phyloP scores from a whole-genome alignment of 1,140 invertebrate species.

The Neodiprion lecontei region DNA sequence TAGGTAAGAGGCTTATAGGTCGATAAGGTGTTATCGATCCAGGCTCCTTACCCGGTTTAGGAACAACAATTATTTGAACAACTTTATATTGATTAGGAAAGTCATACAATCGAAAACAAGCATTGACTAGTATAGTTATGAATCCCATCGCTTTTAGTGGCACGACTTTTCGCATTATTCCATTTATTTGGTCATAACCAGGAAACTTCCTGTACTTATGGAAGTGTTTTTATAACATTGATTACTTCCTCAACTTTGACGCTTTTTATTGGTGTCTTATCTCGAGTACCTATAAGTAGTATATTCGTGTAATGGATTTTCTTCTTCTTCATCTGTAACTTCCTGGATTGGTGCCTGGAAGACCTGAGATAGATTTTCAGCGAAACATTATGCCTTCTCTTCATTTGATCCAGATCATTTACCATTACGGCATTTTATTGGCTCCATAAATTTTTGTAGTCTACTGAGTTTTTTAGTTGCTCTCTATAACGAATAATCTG shows the following conservation, averaged over 20 bases:
- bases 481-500: constrained; percentile 36
- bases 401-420: background rate
- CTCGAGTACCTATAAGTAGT: constrained; percentile 2
- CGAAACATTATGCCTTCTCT: background rate
- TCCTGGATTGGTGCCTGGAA: constrained; percentile 21
- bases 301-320: background rate
- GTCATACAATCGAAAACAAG: constrained; percentile 16
- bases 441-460: constrained; percentile 27
- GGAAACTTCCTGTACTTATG: constrained; percentile 25
- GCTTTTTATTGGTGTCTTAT: constrained; percentile 17
- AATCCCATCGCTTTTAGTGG: constrained; percentile 26
- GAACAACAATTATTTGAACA: constrained; percentile 44
- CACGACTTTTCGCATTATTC: constrained; percentile 26
- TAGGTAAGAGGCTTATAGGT: constrained; percentile 43
- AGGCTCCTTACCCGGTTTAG: constrained; percentile 34
- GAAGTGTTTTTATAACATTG: background rate
- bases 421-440: constrained; percentile 14
- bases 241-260: constrained; percentile 15
- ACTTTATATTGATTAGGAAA: constrained; percentile 43
- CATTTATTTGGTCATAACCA: constrained; percentile 30
- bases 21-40: constrained; percentile 28
- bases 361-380: constrained; percentile 8
- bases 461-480: constrained; percentile 31
- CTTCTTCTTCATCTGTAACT: constrained; percentile 6
- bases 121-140: constrained; percentile 27